A percentile compares a stretch with the other conserved stretches of the same genome.
phyloP scores from a whole-genome alignment of 1,140 invertebrate species.

The Solen grandis region DNA sequence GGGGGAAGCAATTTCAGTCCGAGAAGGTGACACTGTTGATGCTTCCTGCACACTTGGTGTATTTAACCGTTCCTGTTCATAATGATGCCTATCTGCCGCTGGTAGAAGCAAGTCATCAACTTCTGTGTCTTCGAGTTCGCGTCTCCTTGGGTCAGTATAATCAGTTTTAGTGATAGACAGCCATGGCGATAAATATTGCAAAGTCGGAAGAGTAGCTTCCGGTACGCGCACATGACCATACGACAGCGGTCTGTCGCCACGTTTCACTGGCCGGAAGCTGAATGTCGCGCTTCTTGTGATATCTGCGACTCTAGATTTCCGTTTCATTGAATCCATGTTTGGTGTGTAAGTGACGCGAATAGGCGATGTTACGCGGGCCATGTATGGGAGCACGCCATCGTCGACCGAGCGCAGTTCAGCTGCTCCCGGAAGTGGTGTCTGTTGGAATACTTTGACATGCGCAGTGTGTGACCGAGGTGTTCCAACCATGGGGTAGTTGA shows the following conservation, averaged over 20 bases:
- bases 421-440: neutral
- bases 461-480: too few relatives aligned
- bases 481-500: too few relatives aligned
- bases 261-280: conserved; percentile 33
- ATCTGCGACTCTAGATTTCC: conserved; percentile 33
- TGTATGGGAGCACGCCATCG: conserved; percentile 23
- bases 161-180: conserved; percentile 43
- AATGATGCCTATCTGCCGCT: neutral
- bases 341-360: conserved; percentile 40
- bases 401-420: neutral
- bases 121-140: neutral
- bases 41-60: neutral
- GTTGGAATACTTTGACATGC: neutral
- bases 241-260: neutral
- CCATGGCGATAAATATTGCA: conserved; percentile 40
- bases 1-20: neutral
- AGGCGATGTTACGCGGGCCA: conserved; percentile 4
- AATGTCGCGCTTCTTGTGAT: conserved; percentile 29
- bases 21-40: neutral
- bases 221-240: conserved; percentile 18
- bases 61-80: too few relatives aligned
- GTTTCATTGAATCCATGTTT: neutral
- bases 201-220: conserved; percentile 32
- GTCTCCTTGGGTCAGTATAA: conserved; percentile 27
- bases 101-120: neutral